phyloP scores from a whole-genome alignment of 2,113 vertebrate genomes.

The Phaethornis superciliosus region DNA sequence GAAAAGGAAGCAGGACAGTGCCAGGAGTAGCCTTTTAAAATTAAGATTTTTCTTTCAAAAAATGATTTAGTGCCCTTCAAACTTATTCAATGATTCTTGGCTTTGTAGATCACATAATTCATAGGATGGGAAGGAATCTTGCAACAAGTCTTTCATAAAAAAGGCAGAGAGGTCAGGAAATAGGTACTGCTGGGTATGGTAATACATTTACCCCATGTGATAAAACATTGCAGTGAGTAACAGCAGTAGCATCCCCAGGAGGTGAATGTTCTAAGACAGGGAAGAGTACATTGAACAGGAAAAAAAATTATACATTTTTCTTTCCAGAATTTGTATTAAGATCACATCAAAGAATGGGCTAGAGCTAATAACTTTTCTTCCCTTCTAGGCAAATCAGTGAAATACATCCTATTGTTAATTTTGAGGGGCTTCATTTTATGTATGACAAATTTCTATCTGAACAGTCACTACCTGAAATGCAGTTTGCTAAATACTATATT shows the following conservation, averaged over 20 bases:
- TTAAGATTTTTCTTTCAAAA: background rate
- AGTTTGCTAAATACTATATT: background rate
- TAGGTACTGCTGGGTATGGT: accelerated
- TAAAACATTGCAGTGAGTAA: background rate
- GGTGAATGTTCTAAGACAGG: background rate
- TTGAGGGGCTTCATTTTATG: background rate
- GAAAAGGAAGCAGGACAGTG: background rate
- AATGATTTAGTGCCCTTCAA: background rate
- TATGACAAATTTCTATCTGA: background rate
- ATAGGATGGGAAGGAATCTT: background rate
- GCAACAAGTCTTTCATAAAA: background rate
- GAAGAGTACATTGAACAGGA: background rate
- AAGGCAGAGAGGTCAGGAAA: background rate
- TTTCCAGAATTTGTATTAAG: background rate
- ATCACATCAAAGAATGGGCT: background rate
- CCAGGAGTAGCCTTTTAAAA: background rate
- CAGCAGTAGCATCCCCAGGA: background rate
- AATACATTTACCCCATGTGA: accelerated
- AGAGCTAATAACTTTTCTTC: background rate
- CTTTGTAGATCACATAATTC: background rate
- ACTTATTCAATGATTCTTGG: background rate
- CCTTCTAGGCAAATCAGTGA: background rate
- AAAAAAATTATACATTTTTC: background rate
- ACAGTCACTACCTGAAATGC: background rate
- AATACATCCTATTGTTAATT: background rate